Percentiles rank a stretch among this genome's conserved stretches.
phyloP scores from a whole-genome alignment of 2,888 invertebrate species.

The Eustalomyia histrio region DNA sequence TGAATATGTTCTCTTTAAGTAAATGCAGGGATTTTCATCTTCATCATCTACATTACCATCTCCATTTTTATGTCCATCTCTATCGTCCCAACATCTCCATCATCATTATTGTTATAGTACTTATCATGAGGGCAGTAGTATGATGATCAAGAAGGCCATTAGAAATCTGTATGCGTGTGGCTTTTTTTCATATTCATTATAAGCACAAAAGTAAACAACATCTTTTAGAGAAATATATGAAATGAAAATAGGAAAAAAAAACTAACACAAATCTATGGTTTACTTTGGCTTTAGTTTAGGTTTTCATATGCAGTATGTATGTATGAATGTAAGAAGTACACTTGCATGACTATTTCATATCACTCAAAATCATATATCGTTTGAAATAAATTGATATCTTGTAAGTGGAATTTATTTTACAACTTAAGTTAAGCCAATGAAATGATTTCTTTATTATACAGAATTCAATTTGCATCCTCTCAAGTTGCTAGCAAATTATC shows the following conservation, averaged over 20 bases:
- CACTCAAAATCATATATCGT: constrained; percentile 30
- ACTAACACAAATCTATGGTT: constrained; percentile 33
- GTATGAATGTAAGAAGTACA: background rate
- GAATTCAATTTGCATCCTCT: no score
- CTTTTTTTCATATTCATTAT: constrained; percentile 67
- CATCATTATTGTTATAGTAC: constrained; percentile 2
- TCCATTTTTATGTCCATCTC: constrained; percentile 1
- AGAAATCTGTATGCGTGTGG: constrained; percentile 62
- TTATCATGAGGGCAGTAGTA: constrained; percentile 18
- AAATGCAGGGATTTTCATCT: constrained; percentile 62
- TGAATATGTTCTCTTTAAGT: constrained; percentile 70
- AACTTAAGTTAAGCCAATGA: no score
- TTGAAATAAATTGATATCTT: no score
- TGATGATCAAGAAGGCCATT: constrained; percentile 58
- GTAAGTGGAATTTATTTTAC: no score
- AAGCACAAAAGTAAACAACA: constrained; percentile 68
- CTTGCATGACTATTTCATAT: constrained; percentile 48
- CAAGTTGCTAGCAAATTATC: no score
- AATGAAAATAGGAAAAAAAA: constrained; percentile 5
- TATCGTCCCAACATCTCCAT: constrained; percentile 30
- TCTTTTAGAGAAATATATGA: constrained; percentile 12
- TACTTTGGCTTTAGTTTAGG: constrained; percentile 43
- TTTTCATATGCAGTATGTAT: constrained; percentile 21
- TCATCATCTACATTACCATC: constrained; percentile 13
- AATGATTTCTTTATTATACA: no score